These are phyloP conservation scores for Drosophila aff. DNA, from an alignment of 1,140 invertebrate species.

Conservation along the genomic window DNA sequence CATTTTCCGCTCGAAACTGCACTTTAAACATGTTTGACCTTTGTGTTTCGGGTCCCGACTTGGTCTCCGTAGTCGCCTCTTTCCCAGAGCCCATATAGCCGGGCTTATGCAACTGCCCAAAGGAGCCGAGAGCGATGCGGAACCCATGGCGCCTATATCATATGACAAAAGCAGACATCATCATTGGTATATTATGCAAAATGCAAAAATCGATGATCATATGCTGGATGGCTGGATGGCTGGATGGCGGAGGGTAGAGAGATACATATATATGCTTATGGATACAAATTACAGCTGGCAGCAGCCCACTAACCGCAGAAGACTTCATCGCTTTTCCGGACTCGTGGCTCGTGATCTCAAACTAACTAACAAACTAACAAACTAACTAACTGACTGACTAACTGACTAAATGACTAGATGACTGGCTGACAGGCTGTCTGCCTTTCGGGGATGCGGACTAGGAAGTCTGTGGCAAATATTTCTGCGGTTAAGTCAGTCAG, in stretches of 20 bases:
- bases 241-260: conserved; percentile 30
- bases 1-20: conserved; percentile 68
- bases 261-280: conserved; percentile 39
- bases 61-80: conserved; percentile 9
- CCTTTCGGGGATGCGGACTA: conserved; percentile 63
- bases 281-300: conserved; percentile 66
- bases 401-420: conserved; percentile 22
- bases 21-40: conserved; percentile 75
- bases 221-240: background rate
- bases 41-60: conserved; percentile 38
- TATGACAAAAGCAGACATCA: conserved; percentile 49
- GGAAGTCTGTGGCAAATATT: conserved; percentile 54
- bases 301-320: conserved; percentile 73
- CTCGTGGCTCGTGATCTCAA: conserved; percentile 54
- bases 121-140: conserved; percentile 47
- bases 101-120: conserved; percentile 41
- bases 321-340: conserved; percentile 64
- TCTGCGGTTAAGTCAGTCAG: conserved; percentile 46
- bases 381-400: conserved; percentile 36
- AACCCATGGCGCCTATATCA: conserved; percentile 55
- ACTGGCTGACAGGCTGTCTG: conserved; percentile 35
- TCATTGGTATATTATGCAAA: conserved; percentile 65
- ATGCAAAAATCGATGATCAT: conserved; percentile 63
- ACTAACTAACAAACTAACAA: conserved; percentile 4
- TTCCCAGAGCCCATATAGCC: conserved; percentile 11